phyloP scores from a whole-genome alignment of 2,113 vertebrate species.

The Platysteira castanea region DNA sequence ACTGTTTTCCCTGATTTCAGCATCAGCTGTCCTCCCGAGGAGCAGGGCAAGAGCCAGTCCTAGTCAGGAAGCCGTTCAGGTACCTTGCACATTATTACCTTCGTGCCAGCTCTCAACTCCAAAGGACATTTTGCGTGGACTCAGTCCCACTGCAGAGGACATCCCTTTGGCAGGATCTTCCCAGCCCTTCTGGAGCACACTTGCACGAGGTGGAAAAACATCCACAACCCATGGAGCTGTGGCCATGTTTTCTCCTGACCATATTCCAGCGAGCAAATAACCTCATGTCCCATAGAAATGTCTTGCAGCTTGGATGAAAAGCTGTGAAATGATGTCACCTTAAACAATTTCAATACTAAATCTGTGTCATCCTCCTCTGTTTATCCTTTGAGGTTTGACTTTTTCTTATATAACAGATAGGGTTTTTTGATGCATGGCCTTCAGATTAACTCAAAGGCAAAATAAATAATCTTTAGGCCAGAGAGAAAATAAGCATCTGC shows the following conservation, averaged over 20 bases:
- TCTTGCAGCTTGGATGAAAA: neutral
- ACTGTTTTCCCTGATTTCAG: neutral
- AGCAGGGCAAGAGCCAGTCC: neutral
- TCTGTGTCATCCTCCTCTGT: neutral
- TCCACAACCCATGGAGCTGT: neutral
- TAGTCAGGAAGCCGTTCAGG: neutral
- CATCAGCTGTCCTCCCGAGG: neutral
- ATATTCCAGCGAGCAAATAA: neutral
- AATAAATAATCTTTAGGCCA: constrained; percentile 38
- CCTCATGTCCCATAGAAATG: neutral
- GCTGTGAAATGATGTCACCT: neutral
- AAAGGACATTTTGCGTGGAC: neutral
- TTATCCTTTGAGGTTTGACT: constrained; percentile 5
- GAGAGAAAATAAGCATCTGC: constrained; percentile 31
- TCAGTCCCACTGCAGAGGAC: neutral
- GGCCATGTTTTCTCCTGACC: neutral
- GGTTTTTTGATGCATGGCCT: neutral
- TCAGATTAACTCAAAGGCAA: constrained; percentile 37
- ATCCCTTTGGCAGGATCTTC: neutral
- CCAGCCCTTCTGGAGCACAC: neutral
- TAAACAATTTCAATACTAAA: neutral
- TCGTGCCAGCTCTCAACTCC: neutral
- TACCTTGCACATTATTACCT: neutral
- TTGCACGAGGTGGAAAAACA: neutral
- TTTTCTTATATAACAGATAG: constrained; percentile 13